These are phyloP conservation scores for Dendrolimus kikuchii DNA, from an alignment of 1,140 invertebrate genomes.

Conservation along the genomic window DNA sequence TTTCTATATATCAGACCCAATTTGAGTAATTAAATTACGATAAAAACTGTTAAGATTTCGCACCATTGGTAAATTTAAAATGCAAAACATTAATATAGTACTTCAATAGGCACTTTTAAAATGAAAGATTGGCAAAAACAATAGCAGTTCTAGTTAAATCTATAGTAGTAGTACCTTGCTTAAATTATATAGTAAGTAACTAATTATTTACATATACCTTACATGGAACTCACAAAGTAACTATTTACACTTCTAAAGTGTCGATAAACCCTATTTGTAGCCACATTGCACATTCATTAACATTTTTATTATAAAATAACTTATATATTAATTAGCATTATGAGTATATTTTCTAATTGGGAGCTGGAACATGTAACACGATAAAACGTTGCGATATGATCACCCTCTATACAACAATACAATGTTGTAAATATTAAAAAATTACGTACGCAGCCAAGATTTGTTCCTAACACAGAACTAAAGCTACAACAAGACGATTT, in stretches of 20 bases:
- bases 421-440: too few species aligned
- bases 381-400: conserved; percentile 9
- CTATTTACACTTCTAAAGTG: conserved; percentile 53
- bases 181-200: conserved; percentile 22
- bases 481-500: conserved; percentile 6
- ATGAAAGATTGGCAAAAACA: conserved; percentile 23
- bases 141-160: conserved; percentile 22
- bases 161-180: conserved; percentile 19
- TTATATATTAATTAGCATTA: conserved; percentile 22
- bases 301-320: conserved; percentile 23
- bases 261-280: conserved; percentile 30
- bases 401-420: conserved; percentile 4
- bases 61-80: too few species aligned
- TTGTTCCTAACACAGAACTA: not conserved
- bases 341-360: conserved; percentile 29
- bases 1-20: not conserved
- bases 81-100: not conserved
- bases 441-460: too few species aligned
- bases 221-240: conserved; percentile 32
- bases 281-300: conserved; percentile 42
- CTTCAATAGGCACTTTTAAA: conserved; percentile 26
- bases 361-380: conserved; percentile 8
- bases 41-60: not conserved
- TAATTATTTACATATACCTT: conserved; percentile 35
- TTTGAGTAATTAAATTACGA: not conserved